Conservation (phyloP, 2,113 vertebrate species). For the Illadopsis cleaveri region DNA sequence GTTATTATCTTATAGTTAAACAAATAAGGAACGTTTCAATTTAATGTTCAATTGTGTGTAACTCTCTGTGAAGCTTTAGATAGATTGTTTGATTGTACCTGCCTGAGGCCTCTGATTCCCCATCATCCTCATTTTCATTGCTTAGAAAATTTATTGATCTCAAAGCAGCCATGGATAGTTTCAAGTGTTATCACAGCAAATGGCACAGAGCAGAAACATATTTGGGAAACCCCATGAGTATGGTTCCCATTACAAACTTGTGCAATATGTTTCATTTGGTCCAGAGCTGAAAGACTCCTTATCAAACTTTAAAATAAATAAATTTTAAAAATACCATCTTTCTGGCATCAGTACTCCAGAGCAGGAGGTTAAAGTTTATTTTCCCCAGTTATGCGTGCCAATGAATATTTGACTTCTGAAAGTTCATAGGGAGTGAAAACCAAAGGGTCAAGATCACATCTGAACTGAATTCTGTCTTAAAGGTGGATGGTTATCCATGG, state of each 20-base stretch:
- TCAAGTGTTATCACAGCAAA: neutral
- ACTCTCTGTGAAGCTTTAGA: neutral
- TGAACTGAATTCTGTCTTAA: constrained; percentile 18
- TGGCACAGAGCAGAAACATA: neutral
- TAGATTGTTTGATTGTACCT: neutral
- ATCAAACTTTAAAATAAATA: neutral
- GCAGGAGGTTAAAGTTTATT: neutral
- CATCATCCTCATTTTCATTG: neutral
- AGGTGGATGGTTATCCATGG: neutral
- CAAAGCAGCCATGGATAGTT: neutral
- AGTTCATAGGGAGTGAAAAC: neutral
- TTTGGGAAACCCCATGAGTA: neutral
- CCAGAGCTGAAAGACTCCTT: neutral
- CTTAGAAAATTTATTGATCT: neutral
- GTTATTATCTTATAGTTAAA: neutral
- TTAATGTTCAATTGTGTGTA: neutral
- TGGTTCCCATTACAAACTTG: neutral
- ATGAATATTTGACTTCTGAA: neutral
- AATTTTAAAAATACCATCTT: neutral
- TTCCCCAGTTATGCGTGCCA: neutral
- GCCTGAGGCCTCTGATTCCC: neutral
- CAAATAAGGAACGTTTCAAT: neutral
- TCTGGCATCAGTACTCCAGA: neutral
- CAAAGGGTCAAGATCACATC: neutral
- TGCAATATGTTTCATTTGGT: neutral